A percentile compares a stretch with the other conserved stretches of the same genome.
Conservation (phyloP, 1,140 invertebrate genomes). For the Sycobia sp. region DNA sequence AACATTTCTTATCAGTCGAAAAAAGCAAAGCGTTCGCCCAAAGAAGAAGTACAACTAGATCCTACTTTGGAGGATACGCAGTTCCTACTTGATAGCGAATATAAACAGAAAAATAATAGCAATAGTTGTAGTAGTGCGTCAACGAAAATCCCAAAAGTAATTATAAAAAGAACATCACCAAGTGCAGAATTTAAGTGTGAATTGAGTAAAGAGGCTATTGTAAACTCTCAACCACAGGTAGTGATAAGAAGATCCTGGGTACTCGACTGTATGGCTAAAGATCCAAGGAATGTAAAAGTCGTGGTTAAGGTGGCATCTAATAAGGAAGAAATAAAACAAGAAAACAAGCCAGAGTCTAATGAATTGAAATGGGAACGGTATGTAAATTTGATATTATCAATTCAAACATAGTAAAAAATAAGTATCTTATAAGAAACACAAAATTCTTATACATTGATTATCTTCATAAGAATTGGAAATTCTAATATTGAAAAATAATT, state of each 20-base stretch:
- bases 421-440: too few species aligned
- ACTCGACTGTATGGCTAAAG: conserved; percentile 55
- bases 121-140: conserved; percentile 16
- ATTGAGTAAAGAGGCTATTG: conserved; percentile 50
- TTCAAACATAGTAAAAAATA: too few species aligned
- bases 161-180: conserved; percentile 56
- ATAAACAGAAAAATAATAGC: conserved; percentile 17
- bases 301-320: conserved; percentile 39
- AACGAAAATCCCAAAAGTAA: conserved; percentile 58
- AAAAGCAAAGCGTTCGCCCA: conserved; percentile 37
- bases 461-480: too few species aligned
- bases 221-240: conserved; percentile 52
- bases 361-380: conserved; percentile 42
- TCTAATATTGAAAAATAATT: too few species aligned
- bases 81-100: conserved; percentile 25
- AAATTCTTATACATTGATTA: too few species aligned
- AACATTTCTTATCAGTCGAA: conserved; percentile 32
- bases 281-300: conserved; percentile 48
- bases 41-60: conserved; percentile 19
- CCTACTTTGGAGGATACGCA: conserved; percentile 19
- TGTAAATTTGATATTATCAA: conserved; percentile 2
- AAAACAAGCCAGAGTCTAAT: conserved; percentile 35
- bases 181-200: conserved; percentile 59
- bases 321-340: conserved; percentile 14
- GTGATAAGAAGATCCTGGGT: conserved; percentile 52